These are phyloP conservation scores for Rallus crepitans DNA, from an alignment of 2,797 vertebrate species.

Conservation along the genomic window DNA sequence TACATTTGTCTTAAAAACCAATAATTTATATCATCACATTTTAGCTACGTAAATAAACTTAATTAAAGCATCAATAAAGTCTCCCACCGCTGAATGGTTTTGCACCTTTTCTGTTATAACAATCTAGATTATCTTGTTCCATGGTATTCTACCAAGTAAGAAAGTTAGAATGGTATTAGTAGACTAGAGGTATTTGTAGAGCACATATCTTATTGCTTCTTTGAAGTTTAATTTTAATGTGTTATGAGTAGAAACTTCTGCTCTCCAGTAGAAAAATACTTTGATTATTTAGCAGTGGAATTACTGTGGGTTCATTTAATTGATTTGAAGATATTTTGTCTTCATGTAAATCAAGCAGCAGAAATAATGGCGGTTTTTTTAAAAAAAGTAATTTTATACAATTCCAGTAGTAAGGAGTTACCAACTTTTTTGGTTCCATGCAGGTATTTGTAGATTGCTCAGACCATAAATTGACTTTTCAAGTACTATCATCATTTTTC, in stretches of 20 bases:
- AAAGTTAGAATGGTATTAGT: background rate
- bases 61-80: background rate
- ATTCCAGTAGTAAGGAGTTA: background rate
- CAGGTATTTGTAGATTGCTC: background rate
- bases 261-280: background rate
- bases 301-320: background rate
- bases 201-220: background rate
- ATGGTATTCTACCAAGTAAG: background rate
- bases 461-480: background rate
- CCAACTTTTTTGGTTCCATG: background rate
- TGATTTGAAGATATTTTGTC: background rate
- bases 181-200: background rate
- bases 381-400: background rate
- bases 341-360: rapidly evolving
- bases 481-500: background rate
- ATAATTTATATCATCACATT: background rate
- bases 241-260: background rate
- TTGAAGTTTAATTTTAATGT: background rate
- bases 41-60: background rate
- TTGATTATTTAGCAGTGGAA: background rate
- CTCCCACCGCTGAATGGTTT: background rate
- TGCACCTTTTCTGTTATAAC: background rate
- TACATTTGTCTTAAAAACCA: background rate
- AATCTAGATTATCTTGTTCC: background rate
- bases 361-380: background rate